These are phyloP conservation scores for Papilio xuthus DNA, from an alignment of 1,140 invertebrate genomes.

Conservation along the genomic window DNA sequence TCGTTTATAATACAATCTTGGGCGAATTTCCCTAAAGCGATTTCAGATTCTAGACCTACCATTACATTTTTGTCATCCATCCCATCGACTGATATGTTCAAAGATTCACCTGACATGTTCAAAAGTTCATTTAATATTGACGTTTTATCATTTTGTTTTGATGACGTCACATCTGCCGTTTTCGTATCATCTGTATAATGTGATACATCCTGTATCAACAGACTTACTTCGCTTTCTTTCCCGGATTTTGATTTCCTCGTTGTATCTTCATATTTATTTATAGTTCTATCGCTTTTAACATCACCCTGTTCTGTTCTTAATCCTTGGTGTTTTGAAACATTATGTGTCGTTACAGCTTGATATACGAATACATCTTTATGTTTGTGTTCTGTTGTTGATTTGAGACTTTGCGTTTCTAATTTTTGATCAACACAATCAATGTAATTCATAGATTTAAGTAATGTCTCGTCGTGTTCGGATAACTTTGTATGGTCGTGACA, in stretches of 20 bases:
- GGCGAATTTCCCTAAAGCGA: neutral
- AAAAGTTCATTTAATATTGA: constrained; percentile 58
- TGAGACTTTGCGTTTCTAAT: neutral
- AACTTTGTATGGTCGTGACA: neutral
- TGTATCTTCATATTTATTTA: neutral
- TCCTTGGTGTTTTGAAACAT: constrained; percentile 10
- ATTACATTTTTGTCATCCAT: constrained; percentile 37
- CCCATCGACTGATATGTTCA: constrained; percentile 36
- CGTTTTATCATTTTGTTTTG: constrained; percentile 40
- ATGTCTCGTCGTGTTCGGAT: neutral
- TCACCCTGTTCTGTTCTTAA: constrained; percentile 32
- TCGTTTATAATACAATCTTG: neutral
- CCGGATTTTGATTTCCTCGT: neutral
- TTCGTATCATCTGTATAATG: constrained; percentile 29
- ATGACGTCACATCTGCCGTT: neutral
- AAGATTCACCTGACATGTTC: constrained; percentile 57
- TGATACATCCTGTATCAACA: neutral
- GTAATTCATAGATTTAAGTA: constrained; percentile 16
- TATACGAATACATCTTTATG: constrained; percentile 52
- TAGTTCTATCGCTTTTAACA: constrained; percentile 6
- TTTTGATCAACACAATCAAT: constrained; percentile 7
- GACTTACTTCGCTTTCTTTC: neutral
- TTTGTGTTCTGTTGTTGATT: constrained; percentile 14
- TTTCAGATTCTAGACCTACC: constrained; percentile 31
- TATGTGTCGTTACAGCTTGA: constrained; percentile 45